Evolutionary conservation across 2,113 vertebrate genomes (phyloP).

Genomic region (Nestor notabilis): DNA sequence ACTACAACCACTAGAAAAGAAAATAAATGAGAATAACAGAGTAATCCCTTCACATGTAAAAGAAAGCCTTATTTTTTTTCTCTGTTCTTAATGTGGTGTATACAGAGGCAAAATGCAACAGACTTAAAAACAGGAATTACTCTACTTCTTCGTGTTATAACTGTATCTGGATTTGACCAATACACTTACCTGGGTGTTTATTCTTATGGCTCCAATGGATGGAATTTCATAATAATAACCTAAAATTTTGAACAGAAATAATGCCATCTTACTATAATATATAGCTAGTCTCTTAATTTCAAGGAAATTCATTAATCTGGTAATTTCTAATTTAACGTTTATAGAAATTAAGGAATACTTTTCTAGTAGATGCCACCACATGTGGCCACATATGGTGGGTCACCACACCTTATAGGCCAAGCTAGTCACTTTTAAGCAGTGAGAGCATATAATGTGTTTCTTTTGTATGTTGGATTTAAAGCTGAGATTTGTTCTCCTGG

Average conservation of each 20-base stretch:
- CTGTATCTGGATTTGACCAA: neutral
- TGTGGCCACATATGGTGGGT: neutral
- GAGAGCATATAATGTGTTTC: neutral
- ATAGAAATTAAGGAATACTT: neutral
- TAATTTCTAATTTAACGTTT: neutral
- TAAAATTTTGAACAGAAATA: conserved; percentile 67
- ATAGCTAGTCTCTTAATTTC: neutral
- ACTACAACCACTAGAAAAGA: neutral
- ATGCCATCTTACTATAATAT: neutral
- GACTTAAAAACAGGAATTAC: neutral
- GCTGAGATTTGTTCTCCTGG: neutral
- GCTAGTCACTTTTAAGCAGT: neutral
- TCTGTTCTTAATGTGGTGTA: neutral
- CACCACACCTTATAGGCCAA: neutral
- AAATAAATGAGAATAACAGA: neutral
- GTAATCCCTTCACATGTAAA: neutral
- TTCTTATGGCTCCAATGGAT: conserved; percentile 96
- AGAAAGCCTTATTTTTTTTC: neutral
- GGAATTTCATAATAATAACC: conserved; percentile 99
- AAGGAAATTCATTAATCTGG: neutral
- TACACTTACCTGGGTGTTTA: conserved; percentile 94
- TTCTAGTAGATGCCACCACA: neutral
- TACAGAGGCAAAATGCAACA: neutral
- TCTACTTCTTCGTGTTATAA: neutral
- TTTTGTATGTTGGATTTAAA: neutral